A percentile compares a stretch with the other conserved stretches of the same genome.
These are phyloP conservation scores for Chloroclysta siterata DNA, from an alignment of 2,888 invertebrate genomes.

Conservation along the genomic window DNA sequence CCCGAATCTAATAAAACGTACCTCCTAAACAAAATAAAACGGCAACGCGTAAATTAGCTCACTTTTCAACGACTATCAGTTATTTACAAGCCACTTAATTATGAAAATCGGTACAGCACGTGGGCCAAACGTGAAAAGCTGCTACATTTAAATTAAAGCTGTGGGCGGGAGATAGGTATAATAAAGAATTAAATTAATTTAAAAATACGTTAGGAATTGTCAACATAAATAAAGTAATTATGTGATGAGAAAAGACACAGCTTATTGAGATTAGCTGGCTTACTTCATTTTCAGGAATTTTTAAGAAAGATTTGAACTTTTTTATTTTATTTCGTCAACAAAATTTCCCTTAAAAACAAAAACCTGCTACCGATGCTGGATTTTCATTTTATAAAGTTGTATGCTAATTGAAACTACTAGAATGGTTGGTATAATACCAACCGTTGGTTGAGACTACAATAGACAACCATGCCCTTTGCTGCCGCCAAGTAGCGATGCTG, in stretches of 20 bases:
- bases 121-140: slow-evolving; percentile 31
- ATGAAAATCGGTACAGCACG: slow-evolving; percentile 25
- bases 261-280: slow-evolving; percentile 13
- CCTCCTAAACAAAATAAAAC: neutral
- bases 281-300: neutral
- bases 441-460: no score
- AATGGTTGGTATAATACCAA: no score
- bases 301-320: no score
- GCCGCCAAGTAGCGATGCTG: no score
- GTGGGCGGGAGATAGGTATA: slow-evolving; percentile 34
- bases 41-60: slow-evolving; percentile 3
- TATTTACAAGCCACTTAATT: slow-evolving; percentile 19
- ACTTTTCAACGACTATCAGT: slow-evolving; percentile 8
- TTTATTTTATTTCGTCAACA: neutral
- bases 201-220: slow-evolving; percentile 36
- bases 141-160: slow-evolving; percentile 37
- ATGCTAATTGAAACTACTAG: no score
- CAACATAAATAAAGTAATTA: slow-evolving; percentile 40
- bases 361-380: no score
- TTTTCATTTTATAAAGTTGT: no score
- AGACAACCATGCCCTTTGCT: no score
- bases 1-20: neutral
- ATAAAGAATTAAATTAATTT: slow-evolving; percentile 43
- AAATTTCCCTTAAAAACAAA: no score
- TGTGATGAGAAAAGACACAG: slow-evolving; percentile 23